Evolutionary conservation across 2,797 vertebrate genomes (phyloP).

Genomic region (Pristis pectinata): DNA sequence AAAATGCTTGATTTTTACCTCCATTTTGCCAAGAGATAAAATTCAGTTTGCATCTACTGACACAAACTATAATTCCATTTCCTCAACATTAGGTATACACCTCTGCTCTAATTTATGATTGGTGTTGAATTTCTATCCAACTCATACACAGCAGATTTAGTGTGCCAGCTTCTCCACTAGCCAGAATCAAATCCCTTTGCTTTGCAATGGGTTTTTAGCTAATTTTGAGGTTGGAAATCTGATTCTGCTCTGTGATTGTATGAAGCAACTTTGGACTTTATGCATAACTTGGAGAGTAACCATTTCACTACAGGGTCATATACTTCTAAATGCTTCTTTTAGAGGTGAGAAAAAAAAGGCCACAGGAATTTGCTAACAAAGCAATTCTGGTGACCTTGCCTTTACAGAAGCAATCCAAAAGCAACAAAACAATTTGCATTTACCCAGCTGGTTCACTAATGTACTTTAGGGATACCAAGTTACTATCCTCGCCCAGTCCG

Average conservation of each 20-base stretch:
- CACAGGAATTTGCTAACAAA: background rate
- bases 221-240: conserved; percentile 29
- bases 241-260: conserved; percentile 1
- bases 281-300: background rate
- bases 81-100: conserved; percentile 16
- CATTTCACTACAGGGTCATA: background rate
- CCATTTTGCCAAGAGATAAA: background rate
- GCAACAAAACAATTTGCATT: background rate
- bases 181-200: conserved; percentile 31
- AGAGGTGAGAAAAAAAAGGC: background rate
- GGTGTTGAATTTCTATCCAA: conserved; percentile 12
- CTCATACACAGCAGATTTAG: background rate
- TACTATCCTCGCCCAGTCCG: too few species aligned
- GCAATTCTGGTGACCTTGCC: background rate
- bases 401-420: background rate
- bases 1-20: conserved; percentile 16
- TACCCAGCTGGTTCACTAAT: background rate
- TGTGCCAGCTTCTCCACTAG: conserved; percentile 9
- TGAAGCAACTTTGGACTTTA: background rate
- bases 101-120: conserved; percentile 10
- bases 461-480: too few species aligned
- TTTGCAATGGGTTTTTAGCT: background rate
- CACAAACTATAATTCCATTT: background rate
- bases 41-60: conserved; percentile 20
- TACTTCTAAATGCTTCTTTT: background rate